A percentile compares a stretch with the other conserved stretches of the same genome.
These are phyloP conservation scores for Fistularia commersonii DNA, from an alignment of 2,797 vertebrate genomes.

Conservation along the genomic window DNA sequence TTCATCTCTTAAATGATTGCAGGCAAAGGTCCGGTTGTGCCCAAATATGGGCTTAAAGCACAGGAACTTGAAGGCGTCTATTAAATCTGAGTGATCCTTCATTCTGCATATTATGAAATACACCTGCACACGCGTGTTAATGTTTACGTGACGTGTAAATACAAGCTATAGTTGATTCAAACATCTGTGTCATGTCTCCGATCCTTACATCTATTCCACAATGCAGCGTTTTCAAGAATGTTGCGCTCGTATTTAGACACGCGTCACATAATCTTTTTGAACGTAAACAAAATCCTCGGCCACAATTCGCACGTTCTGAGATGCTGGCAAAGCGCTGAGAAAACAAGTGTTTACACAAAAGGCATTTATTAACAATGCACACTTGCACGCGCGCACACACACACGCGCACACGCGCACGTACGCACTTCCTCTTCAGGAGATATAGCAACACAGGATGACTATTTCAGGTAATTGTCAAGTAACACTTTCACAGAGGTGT, in stretches of 20 bases:
- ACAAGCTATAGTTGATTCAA: too few species aligned
- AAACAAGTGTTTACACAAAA: constrained; percentile 66
- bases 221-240: too few species aligned
- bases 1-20: constrained; percentile 53
- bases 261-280: too few species aligned
- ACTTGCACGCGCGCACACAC: background rate
- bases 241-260: too few species aligned
- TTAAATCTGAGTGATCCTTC: background rate
- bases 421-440: constrained; percentile 55
- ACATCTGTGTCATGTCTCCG: too few species aligned
- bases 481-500: constrained; percentile 22
- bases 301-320: constrained; percentile 13
- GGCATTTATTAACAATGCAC: constrained; percentile 74
- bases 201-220: too few species aligned
- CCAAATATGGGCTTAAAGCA: constrained; percentile 47
- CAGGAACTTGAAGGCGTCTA: background rate
- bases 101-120: too few species aligned
- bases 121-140: too few species aligned
- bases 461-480: constrained; percentile 70
- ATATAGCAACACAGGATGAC: constrained; percentile 47
- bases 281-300: background rate
- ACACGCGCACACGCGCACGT: too few species aligned
- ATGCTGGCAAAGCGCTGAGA: constrained; percentile 31
- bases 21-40: constrained; percentile 14
- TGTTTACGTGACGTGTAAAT: too few species aligned